Conservation (phyloP, 2,797 vertebrate genomes). For the Capromys pilorides region DNA sequence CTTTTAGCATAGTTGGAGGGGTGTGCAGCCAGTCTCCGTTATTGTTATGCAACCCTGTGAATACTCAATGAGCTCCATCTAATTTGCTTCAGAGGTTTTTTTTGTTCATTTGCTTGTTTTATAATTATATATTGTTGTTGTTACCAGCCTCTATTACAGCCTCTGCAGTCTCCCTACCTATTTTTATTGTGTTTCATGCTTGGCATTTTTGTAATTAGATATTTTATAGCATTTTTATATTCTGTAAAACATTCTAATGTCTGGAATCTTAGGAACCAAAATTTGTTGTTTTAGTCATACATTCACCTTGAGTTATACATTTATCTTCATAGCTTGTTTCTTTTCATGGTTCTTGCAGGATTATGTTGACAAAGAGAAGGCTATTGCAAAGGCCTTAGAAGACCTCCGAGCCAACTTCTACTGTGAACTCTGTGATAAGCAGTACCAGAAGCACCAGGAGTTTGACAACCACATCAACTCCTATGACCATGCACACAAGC, state of each 20-base stretch:
- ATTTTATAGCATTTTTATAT: neutral
- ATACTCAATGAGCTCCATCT: neutral
- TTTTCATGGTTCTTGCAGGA: conserved; percentile 87
- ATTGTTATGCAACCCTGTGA: neutral
- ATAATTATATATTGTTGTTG: neutral
- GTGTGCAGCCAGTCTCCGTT: neutral
- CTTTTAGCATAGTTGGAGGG: neutral
- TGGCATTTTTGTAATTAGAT: neutral
- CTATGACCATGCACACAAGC: conserved; percentile 98
- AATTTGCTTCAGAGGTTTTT: neutral
- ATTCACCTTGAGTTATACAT: neutral
- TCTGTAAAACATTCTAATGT: neutral
- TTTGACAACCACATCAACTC: conserved; percentile 99
- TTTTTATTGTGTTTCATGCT: neutral
- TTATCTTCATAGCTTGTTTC: neutral
- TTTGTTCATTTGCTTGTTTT: neutral
- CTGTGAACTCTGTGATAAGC: conserved; percentile 99
- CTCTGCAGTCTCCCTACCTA: neutral
- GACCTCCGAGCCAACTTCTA: conserved; percentile 99
- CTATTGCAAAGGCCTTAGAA: conserved; percentile 98
- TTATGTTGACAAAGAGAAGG: conserved; percentile 98
- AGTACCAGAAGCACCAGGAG: conserved; percentile 99
- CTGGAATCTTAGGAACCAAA: neutral
- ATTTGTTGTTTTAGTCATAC: neutral
- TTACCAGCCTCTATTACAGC: conserved; percentile 7